Evolutionary conservation across 2,113 vertebrate genomes (phyloP).

Genomic region (Prunella himalayana): DNA sequence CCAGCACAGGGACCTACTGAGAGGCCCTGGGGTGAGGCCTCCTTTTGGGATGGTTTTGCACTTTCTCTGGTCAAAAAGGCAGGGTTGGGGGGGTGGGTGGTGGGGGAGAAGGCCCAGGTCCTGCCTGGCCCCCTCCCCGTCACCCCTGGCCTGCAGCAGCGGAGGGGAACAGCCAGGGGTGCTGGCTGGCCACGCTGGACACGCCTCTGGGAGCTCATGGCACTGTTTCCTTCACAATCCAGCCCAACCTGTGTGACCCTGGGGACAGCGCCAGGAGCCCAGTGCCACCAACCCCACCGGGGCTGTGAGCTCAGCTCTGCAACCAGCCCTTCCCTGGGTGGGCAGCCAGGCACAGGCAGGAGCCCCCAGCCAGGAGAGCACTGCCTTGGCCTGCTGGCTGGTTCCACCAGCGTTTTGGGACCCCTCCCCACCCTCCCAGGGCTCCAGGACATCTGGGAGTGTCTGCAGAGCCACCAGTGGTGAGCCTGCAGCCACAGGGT

Average conservation of each 20-base stretch:
- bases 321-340: neutral
- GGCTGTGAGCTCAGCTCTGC: neutral
- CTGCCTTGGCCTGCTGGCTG: neutral
- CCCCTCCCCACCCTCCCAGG: neutral
- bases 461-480: neutral
- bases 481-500: conserved; percentile 72
- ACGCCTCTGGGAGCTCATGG: conserved; percentile 14
- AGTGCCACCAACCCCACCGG: neutral
- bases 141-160: conserved; percentile 3
- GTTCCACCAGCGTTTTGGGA: neutral
- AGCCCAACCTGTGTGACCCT: conserved; percentile 70
- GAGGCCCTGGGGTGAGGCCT: conserved; percentile 25
- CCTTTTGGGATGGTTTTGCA: conserved; percentile 3
- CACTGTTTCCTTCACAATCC: conserved; percentile 74
- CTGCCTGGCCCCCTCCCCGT: neutral
- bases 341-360: neutral
- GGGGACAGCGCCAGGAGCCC: neutral
- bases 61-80: neutral
- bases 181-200: conserved; percentile 40
- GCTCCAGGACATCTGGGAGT: neutral
- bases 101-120: conserved; percentile 1
- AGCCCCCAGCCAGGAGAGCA: neutral
- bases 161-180: neutral
- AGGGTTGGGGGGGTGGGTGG: neutral
- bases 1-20: conserved; percentile 9